These are phyloP conservation scores for Pseudomyrmex pallidus DNA, from an alignment of 1,140 invertebrate genomes.

Conservation along the genomic window DNA sequence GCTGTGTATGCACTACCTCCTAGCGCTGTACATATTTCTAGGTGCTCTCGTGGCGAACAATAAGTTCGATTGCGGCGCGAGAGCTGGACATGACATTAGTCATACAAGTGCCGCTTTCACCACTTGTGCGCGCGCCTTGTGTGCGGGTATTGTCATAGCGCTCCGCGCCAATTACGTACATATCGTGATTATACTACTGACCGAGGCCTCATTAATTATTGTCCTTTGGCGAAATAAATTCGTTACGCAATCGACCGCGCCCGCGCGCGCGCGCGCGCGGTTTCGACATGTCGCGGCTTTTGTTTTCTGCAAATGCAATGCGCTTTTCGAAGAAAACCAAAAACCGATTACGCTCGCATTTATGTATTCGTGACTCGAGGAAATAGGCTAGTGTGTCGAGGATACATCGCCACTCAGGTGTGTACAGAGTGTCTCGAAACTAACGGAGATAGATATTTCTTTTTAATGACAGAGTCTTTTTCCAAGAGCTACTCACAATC, in stretches of 20 bases:
- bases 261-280: no score
- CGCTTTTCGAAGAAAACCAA: background rate
- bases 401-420: background rate
- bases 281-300: background rate
- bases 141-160: slow-evolving; percentile 49
- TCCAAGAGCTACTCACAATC: no score
- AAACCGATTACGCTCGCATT: background rate
- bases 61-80: slow-evolving; percentile 68
- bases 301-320: background rate
- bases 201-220: slow-evolving; percentile 51
- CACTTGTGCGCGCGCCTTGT: background rate
- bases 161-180: slow-evolving; percentile 10
- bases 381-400: background rate
- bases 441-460: no score
- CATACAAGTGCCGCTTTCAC: slow-evolving; percentile 32
- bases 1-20: background rate
- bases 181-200: slow-evolving; percentile 44
- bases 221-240: slow-evolving; percentile 39
- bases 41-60: slow-evolving; percentile 60
- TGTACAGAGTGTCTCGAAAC: background rate
- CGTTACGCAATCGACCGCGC: background rate
- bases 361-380: background rate
- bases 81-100: slow-evolving; percentile 65
- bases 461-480: no score
- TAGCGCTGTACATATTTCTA: slow-evolving; percentile 53